Percentiles rank a stretch among this genome's conserved stretches.
phyloP scores from a whole-genome alignment of 2,113 vertebrate species.

The Dendrocopos noguchii region DNA sequence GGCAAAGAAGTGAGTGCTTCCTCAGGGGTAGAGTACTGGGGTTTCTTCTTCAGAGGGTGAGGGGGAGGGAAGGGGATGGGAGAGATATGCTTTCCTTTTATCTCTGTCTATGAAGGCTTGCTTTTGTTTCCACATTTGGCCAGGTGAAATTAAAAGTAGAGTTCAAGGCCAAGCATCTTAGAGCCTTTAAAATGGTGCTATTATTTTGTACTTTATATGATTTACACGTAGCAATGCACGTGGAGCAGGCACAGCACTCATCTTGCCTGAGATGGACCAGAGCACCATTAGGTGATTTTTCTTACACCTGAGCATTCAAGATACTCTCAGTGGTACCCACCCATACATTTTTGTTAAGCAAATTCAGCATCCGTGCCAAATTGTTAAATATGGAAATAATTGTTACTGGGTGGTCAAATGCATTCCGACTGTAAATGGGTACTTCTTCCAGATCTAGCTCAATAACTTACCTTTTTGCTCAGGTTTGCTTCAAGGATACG shows the following conservation, averaged over 20 bases:
- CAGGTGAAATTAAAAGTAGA: neutral
- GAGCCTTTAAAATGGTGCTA: neutral
- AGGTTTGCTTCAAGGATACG: neutral
- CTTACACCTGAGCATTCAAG: neutral
- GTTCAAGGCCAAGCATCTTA: neutral
- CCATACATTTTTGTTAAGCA: neutral
- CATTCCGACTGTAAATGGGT: neutral
- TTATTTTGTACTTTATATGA: neutral
- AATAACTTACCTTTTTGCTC: neutral
- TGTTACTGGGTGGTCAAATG: neutral
- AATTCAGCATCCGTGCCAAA: neutral
- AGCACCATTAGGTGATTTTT: neutral
- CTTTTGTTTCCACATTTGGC: neutral
- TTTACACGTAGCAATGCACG: neutral
- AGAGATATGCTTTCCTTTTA: neutral
- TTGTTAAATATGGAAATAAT: neutral
- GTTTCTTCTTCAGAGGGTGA: neutral
- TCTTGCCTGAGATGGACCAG: rapidly evolving
- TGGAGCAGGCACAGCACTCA: neutral
- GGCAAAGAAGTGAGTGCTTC: neutral
- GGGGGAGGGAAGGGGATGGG: neutral
- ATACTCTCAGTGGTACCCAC: neutral
- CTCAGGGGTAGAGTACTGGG: neutral
- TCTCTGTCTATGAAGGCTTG: neutral
- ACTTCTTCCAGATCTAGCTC: neutral